A percentile compares a stretch with the other conserved stretches of the same genome.
These are phyloP conservation scores for Watsonalla binaria DNA, from an alignment of 2,888 invertebrate genomes.

Conservation along the genomic window DNA sequence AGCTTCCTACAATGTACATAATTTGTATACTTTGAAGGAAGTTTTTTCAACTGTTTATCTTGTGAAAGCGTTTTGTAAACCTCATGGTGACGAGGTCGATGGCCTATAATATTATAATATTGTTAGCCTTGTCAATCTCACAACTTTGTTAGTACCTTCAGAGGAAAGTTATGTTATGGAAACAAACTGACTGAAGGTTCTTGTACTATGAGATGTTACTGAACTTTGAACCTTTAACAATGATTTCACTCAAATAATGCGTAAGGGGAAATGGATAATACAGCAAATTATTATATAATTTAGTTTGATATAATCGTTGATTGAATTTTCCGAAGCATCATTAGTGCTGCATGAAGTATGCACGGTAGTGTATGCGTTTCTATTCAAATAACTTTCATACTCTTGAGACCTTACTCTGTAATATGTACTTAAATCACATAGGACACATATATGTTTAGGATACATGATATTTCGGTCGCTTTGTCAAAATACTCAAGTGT, in stretches of 20 bases:
- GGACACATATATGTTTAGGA: too few relatives aligned
- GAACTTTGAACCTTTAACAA: not conserved
- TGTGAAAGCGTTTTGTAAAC: not conserved
- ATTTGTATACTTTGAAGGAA: not conserved
- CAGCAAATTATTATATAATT: too few relatives aligned
- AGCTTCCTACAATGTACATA: not conserved
- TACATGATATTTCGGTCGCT: too few relatives aligned
- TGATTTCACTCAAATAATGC: not conserved
- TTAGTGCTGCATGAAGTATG: too few relatives aligned
- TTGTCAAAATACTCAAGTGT: too few relatives aligned
- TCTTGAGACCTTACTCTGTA: not conserved
- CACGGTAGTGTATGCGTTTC: not conserved
- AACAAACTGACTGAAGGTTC: not conserved
- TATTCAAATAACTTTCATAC: not conserved
- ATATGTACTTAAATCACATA: too few relatives aligned
- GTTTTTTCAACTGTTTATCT: not conserved
- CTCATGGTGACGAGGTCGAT: not conserved
- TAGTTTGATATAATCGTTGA: too few relatives aligned
- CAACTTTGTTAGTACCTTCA: not conserved
- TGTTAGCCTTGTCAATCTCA: not conserved
- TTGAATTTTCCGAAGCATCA: too few relatives aligned
- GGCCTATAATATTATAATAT: not conserved
- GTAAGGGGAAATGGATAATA: too few relatives aligned
- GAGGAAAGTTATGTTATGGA: not conserved
- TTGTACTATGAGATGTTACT: not conserved